Base-by-base conservation (phyloP, 2,113 vertebrate genomes). In the Campylorhamphus procurvoides region DNA sequence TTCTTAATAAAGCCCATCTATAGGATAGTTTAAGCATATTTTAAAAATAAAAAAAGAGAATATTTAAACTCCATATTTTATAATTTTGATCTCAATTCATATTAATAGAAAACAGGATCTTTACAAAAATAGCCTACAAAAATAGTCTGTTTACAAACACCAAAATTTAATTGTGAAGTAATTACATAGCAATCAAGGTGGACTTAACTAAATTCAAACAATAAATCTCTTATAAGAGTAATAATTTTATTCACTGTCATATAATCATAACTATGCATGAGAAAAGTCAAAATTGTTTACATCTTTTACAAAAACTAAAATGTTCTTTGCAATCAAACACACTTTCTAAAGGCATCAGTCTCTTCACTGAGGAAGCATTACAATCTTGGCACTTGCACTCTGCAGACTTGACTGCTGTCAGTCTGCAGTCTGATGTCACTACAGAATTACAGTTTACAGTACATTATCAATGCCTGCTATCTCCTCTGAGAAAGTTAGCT, bases 291-390 rank as follows among this genome's bases (percentile, higher is more conserved):
- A 81, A 84, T 73, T 29, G 22, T 66, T 97, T 98, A 97, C 37
- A 95, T 91, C 92, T 96, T 66, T 73, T 86, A 89, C 84, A 91
- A 83, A 96, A 94, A 96, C 69, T 56, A 37, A 91, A 90, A 87
- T 39, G 89, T 87, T 93, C 90, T 97, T 97, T 93, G 74, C 97
- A 97, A 98, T 96, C 93, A 97, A 97, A 87, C 58, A 91, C 86
- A 93, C 62, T 89, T 97, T 92, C 95, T 84, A 86, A 97, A 96
- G 88, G 81, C 82, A 96, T 89, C 94, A 97, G 77, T 56, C 79
- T 89, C 86, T 95, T 94, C 60, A 91, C 80, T 93, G 84, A 90
- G 91, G 91, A 97, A 95, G 96, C 91, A 95, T 94, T 95, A 86
- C 83, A 91, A 55, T 76, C 92, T 75, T 89, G 91, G 94, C 86